A percentile compares a stretch with the other conserved stretches of the same genome.
phyloP scores from a whole-genome alignment of 2,797 vertebrate species.

The Hemitrygon akajei region DNA sequence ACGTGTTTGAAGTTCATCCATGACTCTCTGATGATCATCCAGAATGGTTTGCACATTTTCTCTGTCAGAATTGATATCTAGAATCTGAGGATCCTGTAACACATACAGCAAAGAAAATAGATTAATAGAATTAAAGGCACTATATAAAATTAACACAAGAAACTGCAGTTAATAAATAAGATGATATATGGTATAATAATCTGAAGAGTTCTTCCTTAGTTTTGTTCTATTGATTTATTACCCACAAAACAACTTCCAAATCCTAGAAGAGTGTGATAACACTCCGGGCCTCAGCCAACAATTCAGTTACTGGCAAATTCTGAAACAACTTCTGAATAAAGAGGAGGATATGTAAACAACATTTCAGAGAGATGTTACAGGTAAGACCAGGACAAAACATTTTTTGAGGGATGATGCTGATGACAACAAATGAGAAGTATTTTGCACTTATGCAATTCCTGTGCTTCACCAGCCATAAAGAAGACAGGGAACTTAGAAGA shows the following conservation, averaged over 20 bases:
- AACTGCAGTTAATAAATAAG: not conserved
- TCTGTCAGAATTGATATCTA: slow-evolving; percentile 62
- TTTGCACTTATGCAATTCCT: not conserved
- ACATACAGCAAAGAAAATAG: slow-evolving; percentile 35
- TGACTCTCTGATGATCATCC: slow-evolving; percentile 56
- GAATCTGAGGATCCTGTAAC: slow-evolving; percentile 66
- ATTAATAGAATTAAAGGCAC: not conserved
- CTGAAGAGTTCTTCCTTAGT: not conserved
- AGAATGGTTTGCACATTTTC: slow-evolving; percentile 57
- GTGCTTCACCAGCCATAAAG: not conserved
- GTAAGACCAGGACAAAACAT: not conserved
- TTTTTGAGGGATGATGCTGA: not conserved
- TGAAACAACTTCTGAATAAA: not conserved
- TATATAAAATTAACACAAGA: not conserved
- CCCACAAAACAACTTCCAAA: not conserved
- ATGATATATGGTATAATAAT: not conserved
- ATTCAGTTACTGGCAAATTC: not conserved
- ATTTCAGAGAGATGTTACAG: not conserved
- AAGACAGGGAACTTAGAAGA: not conserved
- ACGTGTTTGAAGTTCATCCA: slow-evolving; percentile 66
- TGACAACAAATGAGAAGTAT: not conserved
- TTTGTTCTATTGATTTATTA: not conserved
- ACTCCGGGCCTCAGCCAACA: not conserved
- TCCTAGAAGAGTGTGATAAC: not conserved
- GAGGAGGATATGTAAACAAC: not conserved